These are phyloP conservation scores for Aricia artaxerxes DNA, from an alignment of 2,888 invertebrate genomes.

Conservation along the genomic window DNA sequence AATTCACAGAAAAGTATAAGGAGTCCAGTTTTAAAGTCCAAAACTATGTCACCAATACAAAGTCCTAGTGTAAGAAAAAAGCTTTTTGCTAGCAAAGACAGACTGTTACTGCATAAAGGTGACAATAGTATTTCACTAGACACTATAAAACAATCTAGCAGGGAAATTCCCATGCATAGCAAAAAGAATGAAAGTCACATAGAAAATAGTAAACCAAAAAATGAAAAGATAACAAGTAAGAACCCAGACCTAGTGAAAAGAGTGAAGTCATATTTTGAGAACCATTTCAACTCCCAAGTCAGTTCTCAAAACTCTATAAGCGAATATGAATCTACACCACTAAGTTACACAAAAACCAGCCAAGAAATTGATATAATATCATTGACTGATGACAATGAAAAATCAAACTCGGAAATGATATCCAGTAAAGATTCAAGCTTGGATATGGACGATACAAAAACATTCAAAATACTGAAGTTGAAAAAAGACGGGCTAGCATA, in stretches of 20 bases:
- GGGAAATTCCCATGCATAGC: neutral
- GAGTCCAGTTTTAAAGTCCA: conserved; percentile 59
- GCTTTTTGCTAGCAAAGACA: conserved; percentile 45
- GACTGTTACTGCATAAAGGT: neutral
- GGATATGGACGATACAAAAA: conserved; percentile 37
- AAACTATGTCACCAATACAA: conserved; percentile 47
- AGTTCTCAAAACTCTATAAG: conserved; percentile 61
- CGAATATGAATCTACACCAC: conserved; percentile 60
- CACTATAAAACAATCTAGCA: neutral
- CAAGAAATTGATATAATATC: conserved; percentile 59
- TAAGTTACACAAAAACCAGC: conserved; percentile 50
- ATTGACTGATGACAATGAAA: conserved; percentile 45
- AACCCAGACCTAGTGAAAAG: conserved; percentile 49
- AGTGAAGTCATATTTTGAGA: conserved; percentile 62
- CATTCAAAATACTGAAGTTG: conserved; percentile 57
- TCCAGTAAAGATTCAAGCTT: conserved; percentile 31
- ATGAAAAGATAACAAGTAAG: neutral
- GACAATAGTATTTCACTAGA: conserved; percentile 26
- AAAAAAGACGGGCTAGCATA: conserved; percentile 73
- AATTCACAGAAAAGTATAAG: conserved; percentile 39
- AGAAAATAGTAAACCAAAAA: neutral
- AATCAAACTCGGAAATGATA: conserved; percentile 33
- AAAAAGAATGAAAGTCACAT: neutral
- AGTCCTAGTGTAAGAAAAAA: conserved; percentile 54
- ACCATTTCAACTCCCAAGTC: conserved; percentile 59